Base-by-base conservation (phyloP, 1,140 invertebrate species). In the Microplitis demolitor region DNA sequence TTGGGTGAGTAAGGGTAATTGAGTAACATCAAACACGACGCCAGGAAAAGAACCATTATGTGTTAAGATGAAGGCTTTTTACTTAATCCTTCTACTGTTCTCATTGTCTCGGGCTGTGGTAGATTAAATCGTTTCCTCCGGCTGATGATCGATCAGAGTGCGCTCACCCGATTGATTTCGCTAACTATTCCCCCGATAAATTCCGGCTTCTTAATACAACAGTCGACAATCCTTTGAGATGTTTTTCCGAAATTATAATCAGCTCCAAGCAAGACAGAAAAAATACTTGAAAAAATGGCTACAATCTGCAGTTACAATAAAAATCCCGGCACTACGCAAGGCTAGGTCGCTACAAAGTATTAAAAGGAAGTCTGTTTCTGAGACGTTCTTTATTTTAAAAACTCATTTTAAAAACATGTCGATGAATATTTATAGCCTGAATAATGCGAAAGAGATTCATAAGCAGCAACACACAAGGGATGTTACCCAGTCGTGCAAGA, bases 11-110 rank as follows among this genome's bases (percentile, higher is more conserved):
- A 56, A 51, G 45, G 67, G 72, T 69, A 68, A 69, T 69, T 69
- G 60, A 39, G 51, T 63, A 72, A 66, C 70, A 72, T 39, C 50
- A 54, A 50, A 63, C 60, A 73, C 58, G 70, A 74, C 77, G 76
- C 72, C 77, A 82, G 81, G 80, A 82, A 81, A 79, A 76, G 75
- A 75, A 75, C 78, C 74, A 82, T 82, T 82, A 82, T 77, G 66
- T 77, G 75, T 64, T 51, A 74, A 77, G 78, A 77, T 79, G 73
- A 76, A 73, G 69, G 77, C 78, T 61, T 73, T 81, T 75, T 71
- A 53, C 31, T 54, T 63, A 39, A 37, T 16, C 56, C 37, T 39
- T 69, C 24, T 37, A 13, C 14, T 58, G 34, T 58, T 58, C 53
- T 13, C 33, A 31, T 69, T 77, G 74, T 67, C 63, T 71, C 74